Conservation (phyloP, 2,888 invertebrate species). For the Deilephila porcellus region DNA sequence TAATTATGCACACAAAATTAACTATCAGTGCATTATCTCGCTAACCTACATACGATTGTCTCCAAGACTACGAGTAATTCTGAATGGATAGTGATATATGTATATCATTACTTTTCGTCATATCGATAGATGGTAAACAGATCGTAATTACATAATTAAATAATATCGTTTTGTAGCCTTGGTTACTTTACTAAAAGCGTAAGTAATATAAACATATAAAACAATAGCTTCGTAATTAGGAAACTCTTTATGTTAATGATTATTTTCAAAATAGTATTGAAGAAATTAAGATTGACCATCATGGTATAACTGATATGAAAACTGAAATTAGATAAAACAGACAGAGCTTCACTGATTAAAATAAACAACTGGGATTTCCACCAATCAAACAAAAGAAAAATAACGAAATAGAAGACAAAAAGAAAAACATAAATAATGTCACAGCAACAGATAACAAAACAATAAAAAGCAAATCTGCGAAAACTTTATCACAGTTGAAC, state of each 20-base stretch:
- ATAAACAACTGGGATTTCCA: too few relatives aligned
- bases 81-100: background rate
- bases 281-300: too few relatives aligned
- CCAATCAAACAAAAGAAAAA: background rate
- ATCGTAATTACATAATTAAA: background rate
- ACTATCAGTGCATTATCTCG: constrained; percentile 28
- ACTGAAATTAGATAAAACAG: too few relatives aligned
- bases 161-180: too few relatives aligned
- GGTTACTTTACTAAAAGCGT: too few relatives aligned
- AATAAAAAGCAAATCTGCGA: constrained; percentile 26
- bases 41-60: constrained; percentile 23
- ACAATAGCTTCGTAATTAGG: too few relatives aligned
- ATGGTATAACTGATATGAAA: too few relatives aligned
- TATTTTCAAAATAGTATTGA: too few relatives aligned
- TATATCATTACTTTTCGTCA: background rate
- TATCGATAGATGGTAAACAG: background rate
- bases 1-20: constrained; percentile 17
- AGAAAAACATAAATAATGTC: background rate
- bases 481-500: constrained; percentile 22
- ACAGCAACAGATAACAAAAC: constrained; percentile 22
- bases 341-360: too few relatives aligned
- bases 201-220: too few relatives aligned
- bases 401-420: background rate
- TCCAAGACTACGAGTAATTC: background rate
- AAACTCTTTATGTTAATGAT: too few relatives aligned